Base-by-base conservation (phyloP, 2,113 vertebrate species). In the Periophthalmus modestus region DNA sequence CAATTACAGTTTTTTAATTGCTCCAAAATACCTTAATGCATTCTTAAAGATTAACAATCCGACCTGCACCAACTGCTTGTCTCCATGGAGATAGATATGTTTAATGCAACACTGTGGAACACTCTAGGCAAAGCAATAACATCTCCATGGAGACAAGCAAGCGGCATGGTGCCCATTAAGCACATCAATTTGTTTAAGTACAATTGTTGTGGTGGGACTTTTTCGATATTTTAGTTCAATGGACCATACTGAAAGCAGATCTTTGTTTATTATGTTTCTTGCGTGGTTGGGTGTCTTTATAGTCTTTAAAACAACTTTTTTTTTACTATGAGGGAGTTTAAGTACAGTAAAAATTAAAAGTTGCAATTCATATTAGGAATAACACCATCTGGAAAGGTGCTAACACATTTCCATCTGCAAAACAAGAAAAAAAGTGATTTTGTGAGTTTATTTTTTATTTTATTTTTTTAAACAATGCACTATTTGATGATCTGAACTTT, bases 331-430 rank as follows among this genome's bases (percentile, higher is more conserved):
- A 33, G 2, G 14, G 23, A 12, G 57, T 10, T 19, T 19, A 1
- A 43, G 19, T 34, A 19, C 28, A 36, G 9, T 39, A 65, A 3
- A 15, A 28, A 58, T 13, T 13, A 3, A 63, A 28, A 18, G 6
- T 33, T 18, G 19, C 10, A 33, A 65, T 39, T 59, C 21, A 18
- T 34, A 67, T 54, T 7, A 34, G 69, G 7, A 77, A 46, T 70
- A 81, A 73, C 75, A 76, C 46, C 69, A 58, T 24, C 19, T 3
- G 65, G 5, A 59, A 50, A 73, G 15, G 65, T 76, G 68, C 36
- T 15, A 18, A 48, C 68, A 57, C 50, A 5, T 23, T 5, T 46
- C 2, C 21, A 7, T 52, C 0, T 14, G 11, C 5, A 89, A 80
- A 67, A 9, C 1, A 24, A 79, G 15, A 65, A 19, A 50, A 21